Evolutionary conservation across 2,797 vertebrate species (phyloP).

Genomic region (Danio jaintianensis): DNA sequence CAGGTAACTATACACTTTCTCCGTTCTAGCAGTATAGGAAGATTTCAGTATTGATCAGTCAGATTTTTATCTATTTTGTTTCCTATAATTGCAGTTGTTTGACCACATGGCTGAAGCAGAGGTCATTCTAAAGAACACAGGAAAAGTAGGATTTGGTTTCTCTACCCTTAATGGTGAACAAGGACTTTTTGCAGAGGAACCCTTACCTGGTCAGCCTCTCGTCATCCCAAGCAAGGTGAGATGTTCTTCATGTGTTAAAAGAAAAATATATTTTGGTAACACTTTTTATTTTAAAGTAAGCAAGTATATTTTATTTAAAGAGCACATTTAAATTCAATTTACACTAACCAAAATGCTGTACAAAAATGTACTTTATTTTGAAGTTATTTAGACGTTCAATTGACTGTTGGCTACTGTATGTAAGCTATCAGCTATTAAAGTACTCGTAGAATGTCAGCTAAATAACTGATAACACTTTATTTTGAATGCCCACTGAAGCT

Average conservation of each 20-base stretch:
- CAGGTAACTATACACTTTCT: conserved; percentile 77
- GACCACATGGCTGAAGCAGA: conserved; percentile 74
- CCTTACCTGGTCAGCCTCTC: conserved; percentile 76
- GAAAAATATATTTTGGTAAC: too few relatives aligned
- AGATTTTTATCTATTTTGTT: background rate
- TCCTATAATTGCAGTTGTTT: conserved; percentile 77
- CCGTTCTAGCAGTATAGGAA: background rate
- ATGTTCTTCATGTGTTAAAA: conserved; percentile 20
- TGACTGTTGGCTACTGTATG: too few relatives aligned
- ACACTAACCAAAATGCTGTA: too few relatives aligned
- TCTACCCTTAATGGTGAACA: conserved; percentile 60
- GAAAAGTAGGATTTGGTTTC: conserved; percentile 84
- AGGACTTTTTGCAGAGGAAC: conserved; percentile 53
- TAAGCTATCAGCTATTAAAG: too few relatives aligned
- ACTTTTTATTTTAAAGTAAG: too few relatives aligned
- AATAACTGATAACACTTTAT: too few relatives aligned
- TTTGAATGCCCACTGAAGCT: too few relatives aligned
- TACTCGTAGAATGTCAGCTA: too few relatives aligned
- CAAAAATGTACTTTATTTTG: too few relatives aligned
- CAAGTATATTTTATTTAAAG: too few relatives aligned
- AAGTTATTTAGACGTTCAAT: too few relatives aligned
- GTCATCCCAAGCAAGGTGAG: conserved; percentile 82
- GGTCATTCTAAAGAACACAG: conserved; percentile 82
- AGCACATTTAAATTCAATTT: too few relatives aligned
- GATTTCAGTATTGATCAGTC: background rate